These are phyloP conservation scores for Pyrrhia umbra DNA, from an alignment of 2,888 invertebrate species.

Conservation along the genomic window DNA sequence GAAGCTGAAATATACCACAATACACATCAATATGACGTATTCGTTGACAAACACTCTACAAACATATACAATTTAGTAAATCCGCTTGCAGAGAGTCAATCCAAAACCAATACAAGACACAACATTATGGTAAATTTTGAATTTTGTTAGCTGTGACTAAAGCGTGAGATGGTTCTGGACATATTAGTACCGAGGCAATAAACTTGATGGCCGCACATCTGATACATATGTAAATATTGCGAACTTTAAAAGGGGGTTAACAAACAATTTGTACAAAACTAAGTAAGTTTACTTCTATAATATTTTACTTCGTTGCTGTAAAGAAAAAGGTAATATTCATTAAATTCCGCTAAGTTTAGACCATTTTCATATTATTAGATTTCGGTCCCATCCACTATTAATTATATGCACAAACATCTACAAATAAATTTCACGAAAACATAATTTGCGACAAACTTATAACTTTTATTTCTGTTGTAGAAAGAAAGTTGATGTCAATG, in stretches of 20 bases:
- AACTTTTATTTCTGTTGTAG: constrained; percentile 7
- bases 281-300: neutral
- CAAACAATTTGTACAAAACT: constrained; percentile 24
- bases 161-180: constrained; percentile 86
- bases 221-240: constrained; percentile 46
- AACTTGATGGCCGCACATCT: constrained; percentile 54
- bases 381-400: constrained; percentile 1
- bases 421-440: neutral
- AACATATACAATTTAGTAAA: constrained; percentile 73
- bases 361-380: constrained; percentile 10
- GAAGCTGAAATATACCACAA: constrained; percentile 90
- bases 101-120: constrained; percentile 91
- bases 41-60: constrained; percentile 66
- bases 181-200: constrained; percentile 79
- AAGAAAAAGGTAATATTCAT: constrained; percentile 21
- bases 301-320: constrained; percentile 21
- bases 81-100: constrained; percentile 76
- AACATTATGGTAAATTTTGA: constrained; percentile 88
- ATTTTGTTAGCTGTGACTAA: constrained; percentile 89
- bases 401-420: constrained; percentile 17
- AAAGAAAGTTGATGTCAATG: constrained; percentile 27
- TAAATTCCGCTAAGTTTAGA: neutral
- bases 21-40: constrained; percentile 81
- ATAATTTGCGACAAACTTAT: neutral
- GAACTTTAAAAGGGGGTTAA: constrained; percentile 52